Percentiles rank a stretch among this genome's conserved stretches.
phyloP scores from a whole-genome alignment of 2,113 vertebrate genomes.

The Pteronura brasiliensis region DNA sequence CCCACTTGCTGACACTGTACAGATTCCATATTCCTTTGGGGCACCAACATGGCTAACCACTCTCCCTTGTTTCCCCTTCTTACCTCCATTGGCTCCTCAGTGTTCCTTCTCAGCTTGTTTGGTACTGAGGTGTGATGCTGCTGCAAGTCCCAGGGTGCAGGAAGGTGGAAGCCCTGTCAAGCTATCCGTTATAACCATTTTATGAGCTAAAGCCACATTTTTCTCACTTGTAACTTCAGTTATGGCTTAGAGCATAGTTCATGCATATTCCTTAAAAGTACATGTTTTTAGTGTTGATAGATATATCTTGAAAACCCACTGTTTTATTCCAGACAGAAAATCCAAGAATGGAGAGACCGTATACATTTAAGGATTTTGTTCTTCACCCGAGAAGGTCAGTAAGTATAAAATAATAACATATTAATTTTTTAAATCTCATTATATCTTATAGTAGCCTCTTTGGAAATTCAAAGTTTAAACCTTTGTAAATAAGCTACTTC shows the following conservation, averaged over 20 bases:
- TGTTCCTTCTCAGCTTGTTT: not conserved
- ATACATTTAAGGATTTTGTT: slow-evolving; percentile 98
- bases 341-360: slow-evolving; percentile 93
- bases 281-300: slow-evolving; percentile 33
- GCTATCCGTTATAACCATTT: not conserved
- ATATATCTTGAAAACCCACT: slow-evolving; percentile 63
- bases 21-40: not conserved
- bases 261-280: slow-evolving; percentile 47
- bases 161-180: not conserved
- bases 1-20: not conserved
- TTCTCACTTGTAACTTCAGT: not conserved
- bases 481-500: not conserved
- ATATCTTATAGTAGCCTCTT: not conserved
- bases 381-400: slow-evolving; percentile 97
- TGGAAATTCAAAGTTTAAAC: not conserved
- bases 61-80: not conserved
- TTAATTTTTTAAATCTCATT: not conserved
- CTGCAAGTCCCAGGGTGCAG: not conserved
- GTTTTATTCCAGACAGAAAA: slow-evolving; percentile 94
- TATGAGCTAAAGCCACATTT: not conserved
- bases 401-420: slow-evolving; percentile 44
- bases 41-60: not conserved
- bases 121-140: not conserved
- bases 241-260: not conserved
- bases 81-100: not conserved